Conservation (phyloP, 2,888 invertebrate species). For the Pollenia labialis region DNA sequence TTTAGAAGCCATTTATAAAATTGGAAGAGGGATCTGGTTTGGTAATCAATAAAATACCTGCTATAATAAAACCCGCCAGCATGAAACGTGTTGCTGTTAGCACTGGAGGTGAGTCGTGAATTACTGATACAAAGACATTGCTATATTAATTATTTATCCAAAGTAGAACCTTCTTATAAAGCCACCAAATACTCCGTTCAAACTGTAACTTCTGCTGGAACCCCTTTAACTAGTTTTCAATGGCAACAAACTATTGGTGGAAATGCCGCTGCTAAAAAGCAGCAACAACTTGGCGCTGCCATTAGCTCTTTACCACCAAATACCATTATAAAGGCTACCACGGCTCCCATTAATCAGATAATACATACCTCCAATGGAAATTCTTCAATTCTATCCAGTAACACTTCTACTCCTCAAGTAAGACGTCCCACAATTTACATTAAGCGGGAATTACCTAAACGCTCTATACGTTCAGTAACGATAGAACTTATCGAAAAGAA, state of each 20-base stretch:
- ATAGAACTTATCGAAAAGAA: constrained; percentile 81
- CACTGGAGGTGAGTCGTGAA: constrained; percentile 67
- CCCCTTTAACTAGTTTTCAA: constrained; percentile 76
- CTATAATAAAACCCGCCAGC: constrained; percentile 76
- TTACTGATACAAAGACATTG: not conserved
- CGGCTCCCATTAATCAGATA: constrained; percentile 57
- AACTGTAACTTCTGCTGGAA: constrained; percentile 77
- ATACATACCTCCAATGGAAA: constrained; percentile 75
- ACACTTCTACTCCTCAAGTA: constrained; percentile 70
- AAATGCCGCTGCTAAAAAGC: constrained; percentile 62
- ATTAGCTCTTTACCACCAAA: constrained; percentile 81
- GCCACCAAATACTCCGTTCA: constrained; percentile 79
- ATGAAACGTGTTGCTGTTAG: constrained; percentile 79
- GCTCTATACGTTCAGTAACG: constrained; percentile 81
- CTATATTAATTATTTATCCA: constrained; percentile 21
- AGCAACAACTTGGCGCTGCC: constrained; percentile 78
- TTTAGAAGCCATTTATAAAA: constrained; percentile 76
- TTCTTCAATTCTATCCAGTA: constrained; percentile 58
- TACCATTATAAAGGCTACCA: constrained; percentile 80
- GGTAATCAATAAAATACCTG: constrained; percentile 78
- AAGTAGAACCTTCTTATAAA: constrained; percentile 76
- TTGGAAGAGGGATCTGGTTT: constrained; percentile 74
- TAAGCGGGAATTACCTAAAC: constrained; percentile 80
- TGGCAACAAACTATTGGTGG: constrained; percentile 74
- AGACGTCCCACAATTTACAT: constrained; percentile 81